Percentiles rank a stretch among this genome's conserved stretches.
Conservation (phyloP, 2,888 invertebrate genomes). For the Lutraria lutraria region DNA sequence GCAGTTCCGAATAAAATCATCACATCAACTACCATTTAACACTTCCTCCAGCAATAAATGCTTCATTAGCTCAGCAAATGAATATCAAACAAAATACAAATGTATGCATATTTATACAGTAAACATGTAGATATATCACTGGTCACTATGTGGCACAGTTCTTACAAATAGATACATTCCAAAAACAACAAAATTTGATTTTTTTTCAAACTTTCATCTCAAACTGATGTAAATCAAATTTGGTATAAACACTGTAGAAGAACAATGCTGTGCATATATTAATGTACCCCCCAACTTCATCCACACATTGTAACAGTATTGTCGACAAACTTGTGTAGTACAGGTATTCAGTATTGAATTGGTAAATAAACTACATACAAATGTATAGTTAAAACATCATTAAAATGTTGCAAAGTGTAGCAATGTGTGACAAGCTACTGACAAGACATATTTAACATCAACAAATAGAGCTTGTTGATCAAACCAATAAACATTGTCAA, state of each 20-base stretch:
- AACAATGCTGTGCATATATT: background rate
- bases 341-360: constrained; percentile 4
- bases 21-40: background rate
- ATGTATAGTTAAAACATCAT: background rate
- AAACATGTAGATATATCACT: background rate
- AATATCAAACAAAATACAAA: background rate
- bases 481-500: background rate
- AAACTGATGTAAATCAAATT: background rate
- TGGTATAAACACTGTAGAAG: background rate
- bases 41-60: background rate
- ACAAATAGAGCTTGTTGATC: background rate
- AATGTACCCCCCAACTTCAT: background rate
- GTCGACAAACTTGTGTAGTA: background rate
- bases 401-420: background rate
- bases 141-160: background rate
- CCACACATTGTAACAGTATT: background rate
- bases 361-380: background rate
- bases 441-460: background rate
- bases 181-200: background rate
- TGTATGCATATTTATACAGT: background rate
- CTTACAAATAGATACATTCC: background rate
- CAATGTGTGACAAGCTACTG: background rate
- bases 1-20: background rate
- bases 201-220: background rate
- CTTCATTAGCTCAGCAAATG: constrained; percentile 1